Conservation (phyloP, 1,140 invertebrate species). For the Tribolium castaneum region DNA sequence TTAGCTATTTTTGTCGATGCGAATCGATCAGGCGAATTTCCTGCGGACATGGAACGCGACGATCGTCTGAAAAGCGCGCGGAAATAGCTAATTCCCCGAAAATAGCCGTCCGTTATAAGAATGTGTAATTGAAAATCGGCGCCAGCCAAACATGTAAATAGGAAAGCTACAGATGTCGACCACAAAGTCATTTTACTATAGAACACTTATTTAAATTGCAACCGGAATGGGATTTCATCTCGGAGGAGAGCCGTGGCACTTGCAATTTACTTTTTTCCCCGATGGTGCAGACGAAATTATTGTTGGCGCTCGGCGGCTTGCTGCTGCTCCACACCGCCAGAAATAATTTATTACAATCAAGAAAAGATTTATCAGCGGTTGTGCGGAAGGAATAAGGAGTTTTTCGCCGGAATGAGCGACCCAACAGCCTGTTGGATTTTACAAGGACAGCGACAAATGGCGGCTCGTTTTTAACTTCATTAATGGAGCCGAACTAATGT, state of each 20-base stretch:
- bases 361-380: conserved; percentile 24
- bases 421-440: conserved; percentile 30
- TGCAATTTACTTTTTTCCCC: conserved; percentile 24
- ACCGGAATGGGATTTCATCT: conserved; percentile 27
- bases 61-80: conserved; percentile 5
- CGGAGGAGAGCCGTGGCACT: background rate
- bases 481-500: conserved; percentile 7
- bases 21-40: conserved; percentile 18
- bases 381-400: conserved; percentile 2
- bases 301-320: conserved; percentile 11
- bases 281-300: conserved; percentile 4
- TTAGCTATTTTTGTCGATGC: conserved; percentile 9
- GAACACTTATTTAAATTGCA: conserved; percentile 33
- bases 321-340: background rate
- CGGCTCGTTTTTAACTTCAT: conserved; percentile 26
- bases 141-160: background rate
- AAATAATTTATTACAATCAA: conserved; percentile 35
- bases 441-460: conserved; percentile 23
- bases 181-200: conserved; percentile 4
- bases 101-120: background rate
- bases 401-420: conserved; percentile 8
- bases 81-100: conserved; percentile 12
- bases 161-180: background rate
- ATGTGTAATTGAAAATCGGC: conserved; percentile 9
- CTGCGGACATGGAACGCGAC: too few relatives aligned